Evolutionary conservation across 2,113 vertebrate species (phyloP).

Genomic region (Leiothrix lutea): DNA sequence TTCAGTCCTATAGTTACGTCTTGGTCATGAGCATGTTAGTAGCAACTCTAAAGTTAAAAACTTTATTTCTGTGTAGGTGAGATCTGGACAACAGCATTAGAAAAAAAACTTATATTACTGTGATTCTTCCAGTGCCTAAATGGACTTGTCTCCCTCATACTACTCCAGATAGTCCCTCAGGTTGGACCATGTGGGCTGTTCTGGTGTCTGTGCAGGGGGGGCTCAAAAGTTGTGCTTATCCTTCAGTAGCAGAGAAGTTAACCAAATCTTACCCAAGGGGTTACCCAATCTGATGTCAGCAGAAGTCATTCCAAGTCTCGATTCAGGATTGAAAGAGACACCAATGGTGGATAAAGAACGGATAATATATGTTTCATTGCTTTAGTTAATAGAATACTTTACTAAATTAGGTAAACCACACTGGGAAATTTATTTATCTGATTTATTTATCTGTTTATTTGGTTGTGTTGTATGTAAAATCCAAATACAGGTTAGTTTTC

Average conservation of each 20-base stretch:
- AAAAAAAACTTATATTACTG: background rate
- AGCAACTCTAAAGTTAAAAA: background rate
- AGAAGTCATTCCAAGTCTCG: background rate
- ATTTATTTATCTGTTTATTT: background rate
- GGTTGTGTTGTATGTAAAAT: background rate
- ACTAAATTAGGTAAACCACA: background rate
- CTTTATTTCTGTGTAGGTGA: background rate
- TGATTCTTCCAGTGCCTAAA: background rate
- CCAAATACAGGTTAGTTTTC: background rate
- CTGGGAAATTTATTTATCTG: background rate
- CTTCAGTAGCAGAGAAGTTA: background rate
- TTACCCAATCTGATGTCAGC: background rate
- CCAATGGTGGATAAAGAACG: background rate
- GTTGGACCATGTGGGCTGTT: background rate
- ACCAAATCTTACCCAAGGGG: no score
- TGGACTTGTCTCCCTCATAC: background rate
- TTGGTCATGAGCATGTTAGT: background rate
- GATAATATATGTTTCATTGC: background rate
- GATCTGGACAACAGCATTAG: background rate
- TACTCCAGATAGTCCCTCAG: background rate
- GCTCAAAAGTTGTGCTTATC: background rate
- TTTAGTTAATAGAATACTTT: background rate
- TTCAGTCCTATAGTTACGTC: background rate
- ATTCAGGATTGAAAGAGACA: background rate
- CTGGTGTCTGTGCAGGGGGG: background rate